Conservation (phyloP, 2,797 vertebrate genomes). For the Urosaurus nigricauda region DNA sequence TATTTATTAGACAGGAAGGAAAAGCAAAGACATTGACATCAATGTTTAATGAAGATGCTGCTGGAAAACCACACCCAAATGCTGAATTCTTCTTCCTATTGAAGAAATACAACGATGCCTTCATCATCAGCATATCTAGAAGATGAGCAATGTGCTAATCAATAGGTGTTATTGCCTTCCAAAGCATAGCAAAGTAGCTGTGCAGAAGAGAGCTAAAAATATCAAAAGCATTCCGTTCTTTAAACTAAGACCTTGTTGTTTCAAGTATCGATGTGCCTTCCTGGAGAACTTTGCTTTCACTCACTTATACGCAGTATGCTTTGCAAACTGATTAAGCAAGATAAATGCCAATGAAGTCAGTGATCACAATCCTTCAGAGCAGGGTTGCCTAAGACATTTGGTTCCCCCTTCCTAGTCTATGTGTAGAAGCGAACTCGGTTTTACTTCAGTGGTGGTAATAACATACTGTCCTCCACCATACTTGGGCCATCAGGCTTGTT, state of each 20-base stretch:
- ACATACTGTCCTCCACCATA: no score
- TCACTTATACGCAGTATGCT: neutral
- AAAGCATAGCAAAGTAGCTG: constrained; percentile 36
- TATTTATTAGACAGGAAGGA: constrained; percentile 67
- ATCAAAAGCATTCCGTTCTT: constrained; percentile 34
- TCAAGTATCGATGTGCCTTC: neutral
- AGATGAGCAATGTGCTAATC: constrained; percentile 62
- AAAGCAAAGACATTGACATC: constrained; percentile 62
- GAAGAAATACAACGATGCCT: constrained; percentile 54
- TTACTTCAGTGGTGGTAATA: no score
- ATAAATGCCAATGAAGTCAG: neutral
- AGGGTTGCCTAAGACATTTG: neutral
- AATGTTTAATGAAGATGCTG: constrained; percentile 69
- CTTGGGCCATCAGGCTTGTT: no score
- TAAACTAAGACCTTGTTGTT: constrained; percentile 23
- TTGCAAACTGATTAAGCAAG: neutral
- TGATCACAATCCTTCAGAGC: neutral
- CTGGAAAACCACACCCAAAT: constrained; percentile 55
- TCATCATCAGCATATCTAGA: constrained; percentile 49
- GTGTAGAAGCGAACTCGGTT: no score
- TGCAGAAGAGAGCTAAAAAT: constrained; percentile 48
- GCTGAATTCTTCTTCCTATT: constrained; percentile 51
- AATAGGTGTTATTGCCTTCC: constrained; percentile 53
- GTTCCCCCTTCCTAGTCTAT: neutral
- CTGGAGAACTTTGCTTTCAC: neutral